A percentile compares a stretch with the other conserved stretches of the same genome.
Conservation (phyloP, 2,888 invertebrate species). For the Agrochola circellaris region DNA sequence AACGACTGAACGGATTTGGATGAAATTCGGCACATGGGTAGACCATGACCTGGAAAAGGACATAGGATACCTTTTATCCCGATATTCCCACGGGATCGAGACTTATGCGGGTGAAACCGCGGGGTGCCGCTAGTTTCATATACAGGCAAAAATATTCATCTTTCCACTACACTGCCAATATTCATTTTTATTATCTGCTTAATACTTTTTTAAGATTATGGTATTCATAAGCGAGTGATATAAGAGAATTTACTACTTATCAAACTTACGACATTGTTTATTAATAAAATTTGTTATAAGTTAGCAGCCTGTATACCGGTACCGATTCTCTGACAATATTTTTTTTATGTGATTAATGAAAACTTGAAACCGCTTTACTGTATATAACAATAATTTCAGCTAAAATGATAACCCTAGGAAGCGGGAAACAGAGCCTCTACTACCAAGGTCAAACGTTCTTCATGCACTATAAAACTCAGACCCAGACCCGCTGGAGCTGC, state of each 20-base stretch:
- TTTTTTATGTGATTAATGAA: neutral
- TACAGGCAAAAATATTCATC: neutral
- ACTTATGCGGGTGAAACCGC: too few species aligned
- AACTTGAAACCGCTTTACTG: neutral
- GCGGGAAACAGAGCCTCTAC: slow-evolving; percentile 28
- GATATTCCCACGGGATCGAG: too few species aligned
- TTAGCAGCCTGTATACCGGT: neutral
- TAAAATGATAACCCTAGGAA: neutral
- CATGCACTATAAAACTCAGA: slow-evolving; percentile 60
- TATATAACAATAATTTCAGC: neutral
- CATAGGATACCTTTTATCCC: too few species aligned
- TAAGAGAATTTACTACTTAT: neutral
- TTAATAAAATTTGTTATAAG: neutral
- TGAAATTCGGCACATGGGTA: too few species aligned
- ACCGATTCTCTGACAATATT: neutral
- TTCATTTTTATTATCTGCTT: neutral
- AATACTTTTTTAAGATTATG: neutral
- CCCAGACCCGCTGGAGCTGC: slow-evolving; percentile 66
- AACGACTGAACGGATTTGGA: too few species aligned
- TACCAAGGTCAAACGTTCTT: slow-evolving; percentile 68
- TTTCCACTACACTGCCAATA: neutral
- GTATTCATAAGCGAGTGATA: neutral
- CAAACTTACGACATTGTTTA: too few species aligned
- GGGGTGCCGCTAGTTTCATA: too few species aligned
- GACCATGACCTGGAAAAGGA: too few species aligned